Percentiles rank a stretch among this genome's conserved stretches.
Evolutionary conservation across 2,797 vertebrate genomes (phyloP).

Genomic region (Falco rusticolus): DNA sequence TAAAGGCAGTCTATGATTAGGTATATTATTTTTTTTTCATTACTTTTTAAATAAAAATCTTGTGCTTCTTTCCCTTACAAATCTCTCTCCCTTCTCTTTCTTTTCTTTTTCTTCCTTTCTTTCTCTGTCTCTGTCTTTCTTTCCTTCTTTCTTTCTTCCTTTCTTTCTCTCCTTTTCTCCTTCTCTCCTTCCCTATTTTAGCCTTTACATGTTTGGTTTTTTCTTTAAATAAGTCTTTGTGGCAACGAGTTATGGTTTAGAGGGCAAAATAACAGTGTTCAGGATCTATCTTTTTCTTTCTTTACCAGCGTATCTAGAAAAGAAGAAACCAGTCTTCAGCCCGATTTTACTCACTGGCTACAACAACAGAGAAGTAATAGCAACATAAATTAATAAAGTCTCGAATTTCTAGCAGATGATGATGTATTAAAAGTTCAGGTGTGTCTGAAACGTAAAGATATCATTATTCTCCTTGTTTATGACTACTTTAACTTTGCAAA

Average conservation of each 20-base stretch:
- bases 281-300: background rate
- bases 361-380: background rate
- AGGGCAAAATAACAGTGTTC: background rate
- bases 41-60: background rate
- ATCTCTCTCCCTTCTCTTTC: background rate
- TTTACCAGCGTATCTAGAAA: background rate
- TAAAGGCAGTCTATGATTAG: background rate
- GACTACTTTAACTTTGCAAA: background rate
- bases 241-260: background rate
- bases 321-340: background rate
- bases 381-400: background rate
- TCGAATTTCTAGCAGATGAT: background rate
- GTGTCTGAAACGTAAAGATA: background rate
- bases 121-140: too few relatives aligned
- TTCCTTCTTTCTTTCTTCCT: too few relatives aligned
- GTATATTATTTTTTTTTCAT: background rate
- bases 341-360: background rate
- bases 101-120: background rate
- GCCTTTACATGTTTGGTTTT: background rate
- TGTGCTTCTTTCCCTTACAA: background rate
- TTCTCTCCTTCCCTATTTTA: background rate
- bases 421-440: background rate
- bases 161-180: background rate
- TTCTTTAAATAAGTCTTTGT: background rate
- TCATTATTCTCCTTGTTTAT: background rate